Percentiles rank a stretch among this genome's conserved stretches.
These are phyloP conservation scores for Holacanthus passer DNA, from an alignment of 2,113 vertebrate genomes.

Conservation along the genomic window DNA sequence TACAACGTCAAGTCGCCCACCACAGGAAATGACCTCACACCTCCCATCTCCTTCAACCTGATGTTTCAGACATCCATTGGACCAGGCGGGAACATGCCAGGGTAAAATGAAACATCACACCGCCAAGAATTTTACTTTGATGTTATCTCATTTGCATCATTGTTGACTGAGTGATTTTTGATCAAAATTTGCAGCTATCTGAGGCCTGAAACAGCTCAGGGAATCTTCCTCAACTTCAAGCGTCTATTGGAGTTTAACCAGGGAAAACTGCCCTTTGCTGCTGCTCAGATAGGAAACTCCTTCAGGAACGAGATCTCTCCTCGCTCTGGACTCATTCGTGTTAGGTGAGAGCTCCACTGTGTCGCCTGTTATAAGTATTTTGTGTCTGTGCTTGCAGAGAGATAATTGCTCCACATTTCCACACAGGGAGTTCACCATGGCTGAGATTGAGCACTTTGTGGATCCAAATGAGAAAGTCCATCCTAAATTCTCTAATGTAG, in stretches of 20 bases:
- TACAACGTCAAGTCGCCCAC: constrained; percentile 95
- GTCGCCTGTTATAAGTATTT: no score
- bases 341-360: constrained; percentile 85
- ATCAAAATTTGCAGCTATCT: constrained; percentile 88
- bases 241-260: constrained; percentile 98
- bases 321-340: constrained; percentile 96
- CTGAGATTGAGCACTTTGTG: constrained; percentile 99
- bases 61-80: constrained; percentile 99
- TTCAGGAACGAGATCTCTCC: constrained; percentile 99
- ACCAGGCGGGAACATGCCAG: constrained; percentile 96
- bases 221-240: constrained; percentile 99
- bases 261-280: constrained; percentile 97
- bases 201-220: constrained; percentile 98
- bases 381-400: neutral
- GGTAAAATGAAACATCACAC: constrained; percentile 78
- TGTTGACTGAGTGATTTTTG: neutral
- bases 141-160: neutral
- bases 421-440: constrained; percentile 98
- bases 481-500: constrained; percentile 92
- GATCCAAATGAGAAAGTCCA: constrained; percentile 96
- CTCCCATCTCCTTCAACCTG: constrained; percentile 96
- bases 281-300: constrained; percentile 98
- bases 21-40: constrained; percentile 94
- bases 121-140: rapidly evolving
- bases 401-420: neutral